Base-by-base conservation (phyloP, 2,888 invertebrate species). In the Hirtodrosophila duncani region DNA sequence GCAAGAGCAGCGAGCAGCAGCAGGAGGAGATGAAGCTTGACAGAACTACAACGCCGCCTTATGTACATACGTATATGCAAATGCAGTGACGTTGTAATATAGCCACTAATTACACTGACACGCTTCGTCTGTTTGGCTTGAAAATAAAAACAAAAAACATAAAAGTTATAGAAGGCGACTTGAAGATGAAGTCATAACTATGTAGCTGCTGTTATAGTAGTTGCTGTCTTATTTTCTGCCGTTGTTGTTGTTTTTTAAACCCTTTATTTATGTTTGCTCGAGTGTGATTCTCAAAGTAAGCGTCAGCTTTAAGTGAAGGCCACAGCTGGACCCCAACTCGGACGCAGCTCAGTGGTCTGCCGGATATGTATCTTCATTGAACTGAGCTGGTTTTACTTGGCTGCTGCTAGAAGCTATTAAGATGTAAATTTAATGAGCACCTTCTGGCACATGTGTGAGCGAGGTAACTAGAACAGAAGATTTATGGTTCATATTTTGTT, bases 161-260 rank as follows among this genome's bases (percentile, higher is more conserved):
- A n/a, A n/a, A n/a, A n/a, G n/a, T n/a, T n/a, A n/a, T n/a, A n/a
- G n/a, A n/a, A n/a, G n/a, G n/a, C n/a, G n/a, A n/a, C n/a, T n/a
- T n/a, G 58, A 63, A 71, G 70, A 70, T 70, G 79, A 70, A 70
- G 70, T 79, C 79, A 70, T 68, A n/a, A n/a, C n/a, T n/a, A n/a
- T n/a, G n/a, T n/a, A n/a, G n/a, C n/a, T n/a, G n/a, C n/a, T n/a
- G n/a, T n/a, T n/a, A n/a, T n/a, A n/a, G n/a, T n/a, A n/a, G n/a
- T 62, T 57, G 8, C 9, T 23, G 14, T 29, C 18, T 14, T 30
- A 14, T 24, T 7, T 27, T 36, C 4, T 29, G 26, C 6, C 20
- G 14, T 9, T 14, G 13, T 18, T 16, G 30, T 24, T 39, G 27
- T 34, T 34, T 36, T 51, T 59, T 31, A 52, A 66, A 51, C 75